Evolutionary conservation across 2,888 invertebrate species (phyloP), one percentile per base, ranked within the genome.

Genomic region (Chalcis sispes): DNA sequence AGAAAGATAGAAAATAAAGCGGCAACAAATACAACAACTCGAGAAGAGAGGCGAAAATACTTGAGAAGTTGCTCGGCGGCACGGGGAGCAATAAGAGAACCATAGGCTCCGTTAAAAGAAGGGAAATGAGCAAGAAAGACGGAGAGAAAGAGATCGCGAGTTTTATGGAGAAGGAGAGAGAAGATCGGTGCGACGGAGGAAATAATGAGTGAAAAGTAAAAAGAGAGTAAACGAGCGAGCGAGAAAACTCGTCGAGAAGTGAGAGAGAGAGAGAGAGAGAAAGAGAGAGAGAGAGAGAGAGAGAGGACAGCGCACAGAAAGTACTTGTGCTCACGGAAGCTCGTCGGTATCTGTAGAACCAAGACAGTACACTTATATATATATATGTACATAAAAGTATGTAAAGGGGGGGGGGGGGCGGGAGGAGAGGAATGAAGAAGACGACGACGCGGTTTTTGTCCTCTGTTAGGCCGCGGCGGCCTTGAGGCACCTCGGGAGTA

Each of bases 251-350:
- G n/a, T n/a, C 8, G n/a, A 36, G 59, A 61, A 52, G 40, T 7
- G 10, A n/a, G 36, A n/a, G 25, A 36, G 50, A 62, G 46, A 62
- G 36, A 62, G 54, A 64, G 54, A 32, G 23, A 64, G 58, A 40
- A 25, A 46, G 27, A 42, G 25, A 25, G 29, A 46, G 18, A 27
- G 13, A 29, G 27, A n/a, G 15, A 18, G 3, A 7, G n/a, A 27
- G 64, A 48, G 27, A 27, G 48, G 29, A 18, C 18, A 7, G n/a
- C 20, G 25, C n/a, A 23, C 36, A 46, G 58, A 50, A 69, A 48
- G 40, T 40, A 20, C 54, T 70, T 7, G 46, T 10, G 32, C 46
- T 62, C 71, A 48, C 64, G 72, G 72, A 72, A 72, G 64, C 40
- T 61, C 70, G 61, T 70, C 18, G 8, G 52, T 40, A n/a, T n/a